These are phyloP conservation scores for Candoia aspera DNA, from an alignment of 2,113 vertebrate genomes.

Conservation along the genomic window DNA sequence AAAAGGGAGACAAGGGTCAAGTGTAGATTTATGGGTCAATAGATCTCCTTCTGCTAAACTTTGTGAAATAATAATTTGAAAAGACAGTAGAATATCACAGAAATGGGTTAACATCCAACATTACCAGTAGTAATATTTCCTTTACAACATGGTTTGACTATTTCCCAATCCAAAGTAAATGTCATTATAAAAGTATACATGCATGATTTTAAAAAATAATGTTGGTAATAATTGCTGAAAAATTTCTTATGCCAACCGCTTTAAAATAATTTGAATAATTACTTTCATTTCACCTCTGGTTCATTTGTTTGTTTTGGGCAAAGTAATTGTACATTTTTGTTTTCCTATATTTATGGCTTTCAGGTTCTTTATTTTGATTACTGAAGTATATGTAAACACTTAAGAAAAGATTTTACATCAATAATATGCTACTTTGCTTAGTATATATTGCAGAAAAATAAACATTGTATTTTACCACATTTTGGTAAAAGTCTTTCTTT, in stretches of 20 bases:
- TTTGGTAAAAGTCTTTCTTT: slow-evolving; percentile 57
- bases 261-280: slow-evolving; percentile 27
- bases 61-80: slow-evolving; percentile 64
- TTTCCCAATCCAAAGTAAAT: slow-evolving; percentile 37
- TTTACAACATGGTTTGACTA: slow-evolving; percentile 43
- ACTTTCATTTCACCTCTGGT: not conserved
- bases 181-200: not conserved
- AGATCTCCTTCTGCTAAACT: slow-evolving; percentile 53
- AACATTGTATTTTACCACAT: slow-evolving; percentile 60
- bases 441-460: slow-evolving; percentile 55
- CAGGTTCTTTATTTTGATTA: slow-evolving; percentile 52
- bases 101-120: not conserved
- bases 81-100: not conserved
- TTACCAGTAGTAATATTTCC: not conserved
- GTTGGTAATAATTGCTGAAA: not conserved
- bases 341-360: slow-evolving; percentile 24
- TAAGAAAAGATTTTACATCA: slow-evolving; percentile 59
- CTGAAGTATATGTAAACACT: slow-evolving; percentile 60
- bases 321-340: slow-evolving; percentile 29
- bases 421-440: slow-evolving; percentile 39
- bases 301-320: slow-evolving; percentile 15
- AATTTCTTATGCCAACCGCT: not conserved
- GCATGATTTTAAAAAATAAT: not conserved
- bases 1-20: slow-evolving; percentile 50
- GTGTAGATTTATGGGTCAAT: slow-evolving; percentile 38